These are phyloP conservation scores for Axea sp. DNA, from an alignment of 2,888 invertebrate species.

Conservation along the genomic window DNA sequence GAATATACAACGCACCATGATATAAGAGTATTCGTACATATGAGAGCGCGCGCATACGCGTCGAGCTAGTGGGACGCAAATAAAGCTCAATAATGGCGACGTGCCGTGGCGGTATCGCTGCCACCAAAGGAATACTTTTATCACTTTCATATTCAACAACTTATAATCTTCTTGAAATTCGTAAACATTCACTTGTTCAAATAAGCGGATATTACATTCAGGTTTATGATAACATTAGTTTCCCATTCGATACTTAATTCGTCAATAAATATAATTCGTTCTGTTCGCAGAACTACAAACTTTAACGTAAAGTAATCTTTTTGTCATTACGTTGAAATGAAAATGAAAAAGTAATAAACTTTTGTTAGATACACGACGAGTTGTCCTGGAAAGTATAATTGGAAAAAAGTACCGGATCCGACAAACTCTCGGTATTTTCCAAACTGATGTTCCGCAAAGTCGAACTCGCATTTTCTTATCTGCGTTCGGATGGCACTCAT, in stretches of 20 bases:
- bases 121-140: conserved; percentile 20
- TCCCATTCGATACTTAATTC: too few species aligned
- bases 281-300: too few species aligned
- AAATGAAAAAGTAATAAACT: conserved; percentile 46
- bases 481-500: conserved; percentile 58
- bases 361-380: conserved; percentile 41
- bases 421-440: conserved; percentile 60
- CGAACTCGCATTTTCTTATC: conserved; percentile 63
- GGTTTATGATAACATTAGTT: too few species aligned
- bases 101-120: conserved; percentile 52
- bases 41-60: conserved; percentile 52
- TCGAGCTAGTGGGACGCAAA: conserved; percentile 61
- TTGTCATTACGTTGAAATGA: conserved; percentile 27
- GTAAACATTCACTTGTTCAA: too few species aligned
- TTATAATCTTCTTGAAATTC: too few species aligned
- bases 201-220: too few species aligned
- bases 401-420: conserved; percentile 54
- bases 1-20: conserved; percentile 37
- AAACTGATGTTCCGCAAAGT: conserved; percentile 59
- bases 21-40: conserved; percentile 41
- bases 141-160: too few species aligned
- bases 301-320: conserved; percentile 42
- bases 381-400: conserved; percentile 51
- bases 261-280: too few species aligned
- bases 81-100: conserved; percentile 73